Conservation (phyloP, 2,888 invertebrate genomes). For the Pachydiplax longipennis region DNA sequence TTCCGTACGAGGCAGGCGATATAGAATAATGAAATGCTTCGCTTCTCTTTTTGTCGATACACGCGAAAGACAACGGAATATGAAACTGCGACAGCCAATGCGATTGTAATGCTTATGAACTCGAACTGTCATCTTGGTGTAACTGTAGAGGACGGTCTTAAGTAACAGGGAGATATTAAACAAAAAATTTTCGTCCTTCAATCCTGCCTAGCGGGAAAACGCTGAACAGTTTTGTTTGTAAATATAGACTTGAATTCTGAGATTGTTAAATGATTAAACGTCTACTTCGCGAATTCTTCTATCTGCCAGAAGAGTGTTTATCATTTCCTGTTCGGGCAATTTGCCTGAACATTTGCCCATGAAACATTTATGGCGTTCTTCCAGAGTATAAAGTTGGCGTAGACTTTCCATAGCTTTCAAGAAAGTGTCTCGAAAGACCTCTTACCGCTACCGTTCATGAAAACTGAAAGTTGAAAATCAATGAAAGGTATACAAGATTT, state of each 20-base stretch:
- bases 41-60: not conserved
- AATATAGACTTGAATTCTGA: not conserved
- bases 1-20: not conserved
- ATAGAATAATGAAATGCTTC: not conserved
- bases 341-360: no score
- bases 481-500: no score
- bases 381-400: no score
- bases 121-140: not conserved
- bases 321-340: no score
- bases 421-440: no score
- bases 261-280: not conserved
- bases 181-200: not conserved
- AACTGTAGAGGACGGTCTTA: not conserved
- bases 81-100: not conserved
- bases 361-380: no score
- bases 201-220: not conserved
- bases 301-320: not conserved
- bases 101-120: not conserved
- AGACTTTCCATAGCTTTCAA: no score
- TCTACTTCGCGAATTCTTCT: not conserved
- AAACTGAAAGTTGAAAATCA: no score
- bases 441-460: no score
- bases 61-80: not conserved
- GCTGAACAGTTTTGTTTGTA: not conserved
- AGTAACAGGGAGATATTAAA: not conserved